Evolutionary conservation across 2,113 vertebrate species (phyloP).

Genomic region (Phodopus roborovskii): DNA sequence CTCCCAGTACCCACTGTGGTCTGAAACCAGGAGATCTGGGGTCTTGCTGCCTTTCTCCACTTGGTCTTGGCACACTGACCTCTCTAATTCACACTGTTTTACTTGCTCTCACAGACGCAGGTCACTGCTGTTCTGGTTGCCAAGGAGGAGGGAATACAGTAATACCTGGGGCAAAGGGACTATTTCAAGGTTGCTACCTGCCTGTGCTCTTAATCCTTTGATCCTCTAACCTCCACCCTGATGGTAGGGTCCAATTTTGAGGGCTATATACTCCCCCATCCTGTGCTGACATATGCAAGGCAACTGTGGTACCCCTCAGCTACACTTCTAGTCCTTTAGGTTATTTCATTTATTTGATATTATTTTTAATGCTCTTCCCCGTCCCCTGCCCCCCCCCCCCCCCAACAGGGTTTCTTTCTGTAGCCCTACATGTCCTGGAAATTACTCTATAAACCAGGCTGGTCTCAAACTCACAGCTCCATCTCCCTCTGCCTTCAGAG

Average conservation of each 20-base stretch:
- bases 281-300: not conserved
- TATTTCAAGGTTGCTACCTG: not conserved
- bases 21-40: not conserved
- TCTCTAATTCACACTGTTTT: not conserved
- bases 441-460: not conserved
- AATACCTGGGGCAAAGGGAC: not conserved
- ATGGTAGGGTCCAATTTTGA: not conserved
- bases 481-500: not conserved
- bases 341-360: no score
- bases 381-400: no score
- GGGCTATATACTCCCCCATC: fast-evolving
- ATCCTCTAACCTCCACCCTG: not conserved
- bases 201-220: not conserved
- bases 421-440: not conserved
- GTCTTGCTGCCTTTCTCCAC: no score
- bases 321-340: not conserved
- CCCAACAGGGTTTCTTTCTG: not conserved
- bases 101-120: not conserved
- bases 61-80: not conserved
- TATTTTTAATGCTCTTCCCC: no score
- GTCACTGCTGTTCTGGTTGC: not conserved
- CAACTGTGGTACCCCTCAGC: not conserved
- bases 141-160: not conserved
- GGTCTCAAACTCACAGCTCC: not conserved
- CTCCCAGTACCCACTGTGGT: not conserved